phyloP scores from a whole-genome alignment of 2,113 vertebrate genomes.

The zebrafish (Danio rerio) region DNA sequence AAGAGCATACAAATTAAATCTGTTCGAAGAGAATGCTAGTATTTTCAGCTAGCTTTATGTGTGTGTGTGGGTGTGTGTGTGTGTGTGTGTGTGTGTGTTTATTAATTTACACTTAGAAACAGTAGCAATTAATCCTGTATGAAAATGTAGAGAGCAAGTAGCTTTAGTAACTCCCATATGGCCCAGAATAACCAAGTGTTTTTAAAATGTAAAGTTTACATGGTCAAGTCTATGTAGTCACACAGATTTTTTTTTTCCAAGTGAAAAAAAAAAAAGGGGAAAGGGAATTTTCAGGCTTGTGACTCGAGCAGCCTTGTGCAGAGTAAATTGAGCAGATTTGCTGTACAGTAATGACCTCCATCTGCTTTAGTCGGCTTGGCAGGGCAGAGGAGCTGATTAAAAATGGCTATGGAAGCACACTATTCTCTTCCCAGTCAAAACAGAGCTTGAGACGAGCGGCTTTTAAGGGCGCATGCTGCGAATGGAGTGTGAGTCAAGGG shows the following conservation, averaged over 20 bases:
- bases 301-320: slow-evolving; percentile 44
- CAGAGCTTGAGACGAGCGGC: slow-evolving; percentile 59
- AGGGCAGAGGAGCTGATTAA: slow-evolving; percentile 65
- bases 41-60: not conserved
- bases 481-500: slow-evolving; percentile 47
- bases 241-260: not conserved
- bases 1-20: not conserved
- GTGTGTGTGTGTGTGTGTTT: too few relatives aligned
- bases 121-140: not conserved
- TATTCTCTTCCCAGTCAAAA: slow-evolving; percentile 66
- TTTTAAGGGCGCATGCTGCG: slow-evolving; percentile 44
- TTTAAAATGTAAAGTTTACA: not conserved
- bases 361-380: slow-evolving; percentile 66
- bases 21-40: not conserved
- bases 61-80: too few relatives aligned
- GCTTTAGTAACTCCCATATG: not conserved
- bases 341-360: slow-evolving; percentile 71
- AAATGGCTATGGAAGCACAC: slow-evolving; percentile 62
- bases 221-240: not conserved
- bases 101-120: not conserved
- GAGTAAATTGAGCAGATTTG: slow-evolving; percentile 71
- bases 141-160: not conserved
- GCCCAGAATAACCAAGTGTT: not conserved
- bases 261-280: not conserved
- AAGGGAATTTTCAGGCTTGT: slow-evolving; percentile 39